Percentiles rank a stretch among this genome's conserved stretches.
Evolutionary conservation across 1,140 invertebrate species (phyloP).

Genomic region (Drosophila albomicans): DNA sequence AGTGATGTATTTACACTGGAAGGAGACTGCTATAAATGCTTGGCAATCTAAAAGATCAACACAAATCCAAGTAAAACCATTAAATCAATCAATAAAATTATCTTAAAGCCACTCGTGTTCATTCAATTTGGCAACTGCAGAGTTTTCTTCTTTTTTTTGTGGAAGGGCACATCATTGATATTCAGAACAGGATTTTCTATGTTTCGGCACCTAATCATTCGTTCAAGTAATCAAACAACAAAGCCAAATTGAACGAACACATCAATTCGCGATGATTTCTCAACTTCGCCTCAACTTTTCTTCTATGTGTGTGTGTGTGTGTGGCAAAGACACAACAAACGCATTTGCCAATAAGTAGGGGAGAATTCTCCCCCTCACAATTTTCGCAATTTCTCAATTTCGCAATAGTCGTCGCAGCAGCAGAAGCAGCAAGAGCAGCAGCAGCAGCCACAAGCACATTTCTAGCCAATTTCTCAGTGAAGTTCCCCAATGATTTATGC

Average conservation of each 20-base stretch:
- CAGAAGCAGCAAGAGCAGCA: not conserved
- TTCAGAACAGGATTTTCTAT: conserved; percentile 42
- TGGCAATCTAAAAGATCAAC: conserved; percentile 39
- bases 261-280: conserved; percentile 56
- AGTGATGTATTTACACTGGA: not conserved
- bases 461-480: conserved; percentile 53
- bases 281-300: conserved; percentile 33
- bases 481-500: conserved; percentile 54
- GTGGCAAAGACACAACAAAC: conserved; percentile 39
- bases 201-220: conserved; percentile 57
- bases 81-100: conserved; percentile 56
- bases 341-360: conserved; percentile 29
- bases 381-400: conserved; percentile 44
- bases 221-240: conserved; percentile 57
- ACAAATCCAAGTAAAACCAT: conserved; percentile 35
- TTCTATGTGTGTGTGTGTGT: not conserved
- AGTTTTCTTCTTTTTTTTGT: not conserved
- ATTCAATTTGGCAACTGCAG: conserved; percentile 41
- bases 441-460: conserved; percentile 34
- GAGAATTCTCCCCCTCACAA: not conserved
- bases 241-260: conserved; percentile 57
- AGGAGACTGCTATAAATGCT: conserved; percentile 6
- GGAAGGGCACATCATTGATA: conserved; percentile 38
- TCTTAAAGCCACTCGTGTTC: conserved; percentile 41
- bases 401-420: conserved; percentile 28